phyloP scores from a whole-genome alignment of 2,113 vertebrate species.

The Zosterops hypoxanthus region DNA sequence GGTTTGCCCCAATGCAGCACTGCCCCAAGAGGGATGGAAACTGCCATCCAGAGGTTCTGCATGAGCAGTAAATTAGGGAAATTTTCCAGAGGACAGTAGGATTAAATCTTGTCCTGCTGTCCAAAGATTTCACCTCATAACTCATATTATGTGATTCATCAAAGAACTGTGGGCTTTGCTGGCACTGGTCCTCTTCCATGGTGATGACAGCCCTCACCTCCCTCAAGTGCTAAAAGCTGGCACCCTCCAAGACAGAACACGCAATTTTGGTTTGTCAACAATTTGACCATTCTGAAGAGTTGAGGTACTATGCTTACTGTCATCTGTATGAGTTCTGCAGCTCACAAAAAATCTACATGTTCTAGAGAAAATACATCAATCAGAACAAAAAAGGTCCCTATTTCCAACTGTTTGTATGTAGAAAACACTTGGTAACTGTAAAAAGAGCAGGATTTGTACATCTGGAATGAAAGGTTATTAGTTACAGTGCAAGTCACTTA shows the following conservation, averaged over 20 bases:
- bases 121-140: neutral
- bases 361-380: neutral
- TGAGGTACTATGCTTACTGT: neutral
- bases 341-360: neutral
- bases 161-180: neutral
- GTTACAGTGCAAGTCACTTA: neutral
- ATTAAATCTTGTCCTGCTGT: neutral
- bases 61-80: accelerated
- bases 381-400: neutral
- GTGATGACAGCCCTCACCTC: neutral
- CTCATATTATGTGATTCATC: accelerated
- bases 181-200: neutral
- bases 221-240: neutral
- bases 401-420: neutral
- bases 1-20: accelerated
- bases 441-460: neutral
- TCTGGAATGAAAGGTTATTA: neutral
- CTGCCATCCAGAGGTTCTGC: neutral
- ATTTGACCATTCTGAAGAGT: neutral
- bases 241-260: neutral
- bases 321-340: neutral
- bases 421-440: neutral
- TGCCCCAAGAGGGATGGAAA: neutral
- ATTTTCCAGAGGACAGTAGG: neutral
- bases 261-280: neutral